Percentiles rank a stretch among this genome's conserved stretches.
phyloP scores from a whole-genome alignment of 2,113 vertebrate genomes.

The Myiozetetes cayanensis region DNA sequence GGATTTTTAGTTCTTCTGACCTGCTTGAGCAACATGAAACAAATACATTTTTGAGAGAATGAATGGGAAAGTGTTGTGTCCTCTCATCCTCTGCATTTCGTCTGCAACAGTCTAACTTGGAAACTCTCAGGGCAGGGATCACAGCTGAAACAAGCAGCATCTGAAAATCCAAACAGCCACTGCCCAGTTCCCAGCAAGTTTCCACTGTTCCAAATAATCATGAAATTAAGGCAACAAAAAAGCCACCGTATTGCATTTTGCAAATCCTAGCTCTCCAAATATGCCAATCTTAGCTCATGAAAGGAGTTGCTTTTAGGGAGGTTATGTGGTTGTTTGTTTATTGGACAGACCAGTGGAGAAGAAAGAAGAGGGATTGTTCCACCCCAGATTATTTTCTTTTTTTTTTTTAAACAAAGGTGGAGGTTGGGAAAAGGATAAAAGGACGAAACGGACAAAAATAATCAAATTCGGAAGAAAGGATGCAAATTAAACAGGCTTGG shows the following conservation, averaged over 20 bases:
- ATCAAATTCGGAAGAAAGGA: background rate
- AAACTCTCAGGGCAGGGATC: background rate
- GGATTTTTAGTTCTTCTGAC: background rate
- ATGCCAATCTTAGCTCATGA: background rate
- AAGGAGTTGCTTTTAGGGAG: background rate
- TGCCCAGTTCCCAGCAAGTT: background rate
- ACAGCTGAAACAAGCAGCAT: background rate
- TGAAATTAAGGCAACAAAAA: background rate
- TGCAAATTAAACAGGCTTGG: constrained; percentile 45
- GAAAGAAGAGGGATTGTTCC: background rate
- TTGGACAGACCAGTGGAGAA: background rate
- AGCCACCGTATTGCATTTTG: background rate
- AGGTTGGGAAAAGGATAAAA: background rate
- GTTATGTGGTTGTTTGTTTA: background rate
- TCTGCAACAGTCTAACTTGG: accelerated
- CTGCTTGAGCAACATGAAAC: background rate
- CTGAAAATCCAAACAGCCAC: background rate
- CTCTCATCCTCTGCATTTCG: background rate
- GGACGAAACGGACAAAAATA: background rate
- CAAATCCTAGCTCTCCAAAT: background rate
- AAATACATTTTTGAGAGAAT: accelerated
- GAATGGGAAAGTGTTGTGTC: accelerated
- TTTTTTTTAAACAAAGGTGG: background rate
- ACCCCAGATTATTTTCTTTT: background rate
- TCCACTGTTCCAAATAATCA: background rate